Evolutionary conservation across 2,113 vertebrate species (phyloP).

Genomic region (Bettongia penicillata): DNA sequence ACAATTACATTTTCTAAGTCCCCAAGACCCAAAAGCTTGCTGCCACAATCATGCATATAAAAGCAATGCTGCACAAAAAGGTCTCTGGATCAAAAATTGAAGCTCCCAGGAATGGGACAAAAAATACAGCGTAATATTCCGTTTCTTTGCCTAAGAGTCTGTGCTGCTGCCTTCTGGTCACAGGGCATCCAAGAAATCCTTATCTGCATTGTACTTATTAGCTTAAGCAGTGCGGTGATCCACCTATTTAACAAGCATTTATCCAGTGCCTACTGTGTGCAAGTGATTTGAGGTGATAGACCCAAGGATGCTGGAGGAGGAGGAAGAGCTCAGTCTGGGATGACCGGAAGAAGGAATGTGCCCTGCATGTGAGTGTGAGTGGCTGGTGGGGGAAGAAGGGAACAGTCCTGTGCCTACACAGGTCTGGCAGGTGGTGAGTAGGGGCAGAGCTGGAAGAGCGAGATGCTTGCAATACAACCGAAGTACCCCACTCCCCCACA

Average conservation of each 20-base stretch:
- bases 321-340: neutral
- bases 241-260: neutral
- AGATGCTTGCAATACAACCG: neutral
- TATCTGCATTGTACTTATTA: neutral
- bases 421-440: neutral
- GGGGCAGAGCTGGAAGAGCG: neutral
- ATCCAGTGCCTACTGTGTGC: neutral
- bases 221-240: neutral
- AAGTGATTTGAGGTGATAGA: neutral
- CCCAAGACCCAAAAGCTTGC: neutral
- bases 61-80: neutral
- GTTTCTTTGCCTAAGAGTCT: neutral
- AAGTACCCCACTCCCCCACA: neutral
- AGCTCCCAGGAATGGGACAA: neutral
- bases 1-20: neutral
- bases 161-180: neutral
- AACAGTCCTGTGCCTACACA: neutral
- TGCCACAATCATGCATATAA: neutral
- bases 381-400: neutral
- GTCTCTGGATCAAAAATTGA: conserved; percentile 13
- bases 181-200: neutral
- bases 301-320: neutral
- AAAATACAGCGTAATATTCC: neutral
- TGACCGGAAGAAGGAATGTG: neutral
- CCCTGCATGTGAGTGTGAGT: neutral